Percentiles rank a stretch among this genome's conserved stretches.
Conservation (phyloP, 2,888 invertebrate species). For the Trichopoda pennipes region DNA sequence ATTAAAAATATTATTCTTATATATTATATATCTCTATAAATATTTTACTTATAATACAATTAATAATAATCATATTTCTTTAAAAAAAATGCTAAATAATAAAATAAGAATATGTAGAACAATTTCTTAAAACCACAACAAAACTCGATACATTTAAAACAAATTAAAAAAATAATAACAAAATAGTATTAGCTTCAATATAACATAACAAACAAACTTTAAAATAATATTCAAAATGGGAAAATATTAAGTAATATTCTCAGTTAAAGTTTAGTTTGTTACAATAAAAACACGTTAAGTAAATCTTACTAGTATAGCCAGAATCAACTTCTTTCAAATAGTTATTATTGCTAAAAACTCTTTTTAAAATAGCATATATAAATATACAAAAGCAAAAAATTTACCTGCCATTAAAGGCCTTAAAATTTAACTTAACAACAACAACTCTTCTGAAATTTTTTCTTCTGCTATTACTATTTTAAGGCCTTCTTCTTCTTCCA, state of each 20-base stretch:
- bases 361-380: slow-evolving; percentile 36
- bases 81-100: slow-evolving; percentile 35
- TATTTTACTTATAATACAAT: slow-evolving; percentile 60
- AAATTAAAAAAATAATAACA: slow-evolving; percentile 26
- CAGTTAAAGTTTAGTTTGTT: slow-evolving; percentile 44
- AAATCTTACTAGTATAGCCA: slow-evolving; percentile 17
- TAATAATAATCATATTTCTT: slow-evolving; percentile 55
- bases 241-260: slow-evolving; percentile 21
- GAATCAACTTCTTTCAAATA: slow-evolving; percentile 28
- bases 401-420: slow-evolving; percentile 68
- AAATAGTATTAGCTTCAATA: slow-evolving; percentile 41
- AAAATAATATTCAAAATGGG: slow-evolving; percentile 38
- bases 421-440: slow-evolving; percentile 30
- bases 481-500: slow-evolving; percentile 56
- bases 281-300: neutral
- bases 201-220: slow-evolving; percentile 33
- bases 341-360: slow-evolving; percentile 39
- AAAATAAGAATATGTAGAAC: slow-evolving; percentile 49
- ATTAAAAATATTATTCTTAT: slow-evolving; percentile 56
- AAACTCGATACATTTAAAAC: slow-evolving; percentile 47
- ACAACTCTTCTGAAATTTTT: neutral
- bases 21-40: slow-evolving; percentile 62
- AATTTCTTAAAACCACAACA: slow-evolving; percentile 54
- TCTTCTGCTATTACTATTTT: slow-evolving; percentile 21
- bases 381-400: slow-evolving; percentile 22